phyloP scores from a whole-genome alignment of 2,888 invertebrate genomes.

The Bedellia somnulentella region DNA sequence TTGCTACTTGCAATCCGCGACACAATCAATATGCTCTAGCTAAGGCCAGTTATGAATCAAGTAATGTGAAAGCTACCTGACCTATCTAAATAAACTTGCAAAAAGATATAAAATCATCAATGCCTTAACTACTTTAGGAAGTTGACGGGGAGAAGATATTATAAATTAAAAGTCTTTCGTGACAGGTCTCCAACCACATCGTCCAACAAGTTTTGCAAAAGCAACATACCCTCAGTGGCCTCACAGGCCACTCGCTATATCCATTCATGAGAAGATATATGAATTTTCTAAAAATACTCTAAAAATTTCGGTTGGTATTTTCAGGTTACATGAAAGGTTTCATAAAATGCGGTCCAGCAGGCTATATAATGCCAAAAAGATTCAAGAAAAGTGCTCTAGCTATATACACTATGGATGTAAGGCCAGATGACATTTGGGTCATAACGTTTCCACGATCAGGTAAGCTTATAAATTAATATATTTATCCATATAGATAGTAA shows the following conservation, averaged over 20 bases:
- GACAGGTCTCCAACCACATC: not conserved
- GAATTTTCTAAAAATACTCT: not conserved
- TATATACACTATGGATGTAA: conserved; percentile 42
- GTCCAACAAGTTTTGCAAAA: not conserved
- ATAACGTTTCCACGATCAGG: conserved; percentile 52
- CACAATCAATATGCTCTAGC: too few species aligned
- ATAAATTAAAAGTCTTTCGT: not conserved
- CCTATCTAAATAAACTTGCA: too few species aligned
- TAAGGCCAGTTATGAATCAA: too few species aligned
- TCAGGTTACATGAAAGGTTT: conserved; percentile 30
- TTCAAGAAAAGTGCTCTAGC: conserved; percentile 34
- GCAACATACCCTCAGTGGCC: not conserved
- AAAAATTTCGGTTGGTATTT: conserved; percentile 8
- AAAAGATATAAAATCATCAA: too few species aligned
- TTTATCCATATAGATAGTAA: too few species aligned
- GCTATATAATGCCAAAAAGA: conserved; percentile 39
- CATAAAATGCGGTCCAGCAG: conserved; percentile 37
- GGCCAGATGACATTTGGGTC: conserved; percentile 47
- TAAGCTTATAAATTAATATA: too few species aligned
- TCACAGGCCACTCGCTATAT: not conserved
- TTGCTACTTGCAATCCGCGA: too few species aligned
- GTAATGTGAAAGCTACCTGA: too few species aligned
- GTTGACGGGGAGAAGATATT: too few species aligned
- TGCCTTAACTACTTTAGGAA: too few species aligned
- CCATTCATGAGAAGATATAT: not conserved